These are phyloP conservation scores for Nymphalis io DNA, from an alignment of 1,140 invertebrate genomes.

Conservation along the genomic window DNA sequence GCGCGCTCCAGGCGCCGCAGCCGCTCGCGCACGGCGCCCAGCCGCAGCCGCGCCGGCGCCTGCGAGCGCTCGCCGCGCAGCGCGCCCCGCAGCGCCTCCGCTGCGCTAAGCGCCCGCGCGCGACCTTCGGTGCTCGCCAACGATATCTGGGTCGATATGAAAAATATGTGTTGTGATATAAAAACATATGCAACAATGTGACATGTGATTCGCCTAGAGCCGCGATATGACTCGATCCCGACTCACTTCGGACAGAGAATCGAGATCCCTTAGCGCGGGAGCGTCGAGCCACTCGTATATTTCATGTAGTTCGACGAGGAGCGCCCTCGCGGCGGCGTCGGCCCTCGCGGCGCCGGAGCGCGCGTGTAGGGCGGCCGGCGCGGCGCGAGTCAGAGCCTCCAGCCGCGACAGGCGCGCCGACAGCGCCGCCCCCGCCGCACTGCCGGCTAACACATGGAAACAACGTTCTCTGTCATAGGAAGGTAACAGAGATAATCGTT, in stretches of 20 bases:
- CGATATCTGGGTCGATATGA: slow-evolving; percentile 46
- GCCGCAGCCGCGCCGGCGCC: slow-evolving; percentile 44
- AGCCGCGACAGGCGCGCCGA: slow-evolving; percentile 41
- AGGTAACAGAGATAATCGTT: background rate
- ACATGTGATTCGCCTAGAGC: background rate
- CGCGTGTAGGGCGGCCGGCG: slow-evolving; percentile 47
- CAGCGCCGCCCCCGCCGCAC: slow-evolving; percentile 42
- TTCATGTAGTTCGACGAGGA: slow-evolving; percentile 50
- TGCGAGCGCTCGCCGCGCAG: slow-evolving; percentile 82
- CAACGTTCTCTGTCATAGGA: background rate
- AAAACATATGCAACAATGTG: no score
- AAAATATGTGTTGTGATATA: no score
- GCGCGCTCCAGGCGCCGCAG: slow-evolving; percentile 91
- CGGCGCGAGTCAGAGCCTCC: slow-evolving; percentile 48
- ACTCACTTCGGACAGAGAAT: slow-evolving; percentile 51
- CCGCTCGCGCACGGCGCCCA: slow-evolving; percentile 92
- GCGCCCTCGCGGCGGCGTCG: slow-evolving; percentile 50
- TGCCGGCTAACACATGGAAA: slow-evolving; percentile 32
- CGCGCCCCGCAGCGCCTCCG: slow-evolving; percentile 88
- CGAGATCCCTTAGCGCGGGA: slow-evolving; percentile 53
- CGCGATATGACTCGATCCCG: slow-evolving; percentile 31
- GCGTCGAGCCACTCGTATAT: slow-evolving; percentile 58
- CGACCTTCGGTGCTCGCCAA: slow-evolving; percentile 88
- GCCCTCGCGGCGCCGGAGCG: slow-evolving; percentile 56
- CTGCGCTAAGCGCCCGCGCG: slow-evolving; percentile 89